Evolutionary conservation across 2,113 vertebrate genomes (phyloP).

Genomic region (Passer montanus): DNA sequence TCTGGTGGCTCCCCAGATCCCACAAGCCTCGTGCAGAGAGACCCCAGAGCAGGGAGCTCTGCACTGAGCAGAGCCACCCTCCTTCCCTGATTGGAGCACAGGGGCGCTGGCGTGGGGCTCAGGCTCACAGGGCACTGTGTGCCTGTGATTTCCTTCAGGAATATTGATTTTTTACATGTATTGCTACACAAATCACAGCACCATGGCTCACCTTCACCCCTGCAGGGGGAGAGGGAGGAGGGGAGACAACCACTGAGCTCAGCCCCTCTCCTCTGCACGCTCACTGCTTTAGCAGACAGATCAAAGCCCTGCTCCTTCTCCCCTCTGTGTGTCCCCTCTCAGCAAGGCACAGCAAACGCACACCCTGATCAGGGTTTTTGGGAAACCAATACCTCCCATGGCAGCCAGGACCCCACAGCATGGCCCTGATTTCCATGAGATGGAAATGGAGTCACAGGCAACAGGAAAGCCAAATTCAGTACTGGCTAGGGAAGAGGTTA

Average conservation of each 20-base stretch:
- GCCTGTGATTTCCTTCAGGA: background rate
- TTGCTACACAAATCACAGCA: background rate
- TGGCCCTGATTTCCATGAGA: background rate
- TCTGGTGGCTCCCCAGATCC: background rate
- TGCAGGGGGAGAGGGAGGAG: background rate
- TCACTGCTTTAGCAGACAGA: background rate
- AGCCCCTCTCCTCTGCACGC: background rate
- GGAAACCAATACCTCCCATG: background rate
- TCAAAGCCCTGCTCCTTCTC: background rate
- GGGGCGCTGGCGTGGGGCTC: fast-evolving
- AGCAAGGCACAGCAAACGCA: constrained; percentile 22
- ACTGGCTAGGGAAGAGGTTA: background rate
- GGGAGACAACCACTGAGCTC: fast-evolving
- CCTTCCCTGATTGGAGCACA: fast-evolving
- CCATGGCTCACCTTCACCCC: background rate
- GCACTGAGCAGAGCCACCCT: background rate
- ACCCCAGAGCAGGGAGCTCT: fast-evolving
- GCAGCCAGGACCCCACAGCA: background rate
- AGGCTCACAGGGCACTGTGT: background rate
- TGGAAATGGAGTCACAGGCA: background rate
- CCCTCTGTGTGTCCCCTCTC: background rate
- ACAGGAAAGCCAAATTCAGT: background rate
- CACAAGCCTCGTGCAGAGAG: fast-evolving
- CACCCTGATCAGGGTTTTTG: background rate
- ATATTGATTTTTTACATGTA: background rate